These are phyloP conservation scores for Cephalopholis sonnerati DNA, from an alignment of 2,113 vertebrate species.

Conservation along the genomic window DNA sequence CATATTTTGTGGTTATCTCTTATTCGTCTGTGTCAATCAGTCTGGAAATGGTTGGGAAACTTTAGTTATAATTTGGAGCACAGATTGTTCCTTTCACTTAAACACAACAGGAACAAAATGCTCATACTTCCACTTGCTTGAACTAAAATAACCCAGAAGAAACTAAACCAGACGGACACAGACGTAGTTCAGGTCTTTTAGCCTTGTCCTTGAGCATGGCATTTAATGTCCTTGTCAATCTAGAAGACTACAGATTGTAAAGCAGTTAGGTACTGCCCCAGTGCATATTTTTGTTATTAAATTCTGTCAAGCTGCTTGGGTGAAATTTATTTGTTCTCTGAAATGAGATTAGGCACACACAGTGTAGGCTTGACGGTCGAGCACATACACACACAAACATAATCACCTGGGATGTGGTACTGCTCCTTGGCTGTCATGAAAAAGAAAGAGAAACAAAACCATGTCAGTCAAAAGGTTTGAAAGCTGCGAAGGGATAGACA, in stretches of 20 bases:
- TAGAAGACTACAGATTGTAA: neutral
- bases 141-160: too few species aligned
- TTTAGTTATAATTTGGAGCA: too few species aligned
- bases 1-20: too few species aligned
- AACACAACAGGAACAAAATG: too few species aligned
- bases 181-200: too few species aligned
- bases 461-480: constrained; percentile 14
- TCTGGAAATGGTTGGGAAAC: too few species aligned
- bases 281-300: neutral
- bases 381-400: constrained; percentile 17
- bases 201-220: too few species aligned
- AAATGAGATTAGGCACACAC: neutral
- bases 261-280: neutral
- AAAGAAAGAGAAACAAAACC: constrained; percentile 49
- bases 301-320: neutral
- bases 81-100: too few species aligned
- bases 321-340: neutral
- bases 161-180: too few species aligned
- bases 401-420: constrained; percentile 80
- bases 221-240: neutral
- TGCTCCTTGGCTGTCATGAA: constrained; percentile 82
- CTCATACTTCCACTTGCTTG: too few species aligned
- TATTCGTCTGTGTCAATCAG: too few species aligned
- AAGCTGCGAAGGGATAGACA: neutral
- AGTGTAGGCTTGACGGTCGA: neutral